These are phyloP conservation scores for Cheirogaleus medius DNA, from an alignment of 2,113 vertebrate species.

Conservation along the genomic window DNA sequence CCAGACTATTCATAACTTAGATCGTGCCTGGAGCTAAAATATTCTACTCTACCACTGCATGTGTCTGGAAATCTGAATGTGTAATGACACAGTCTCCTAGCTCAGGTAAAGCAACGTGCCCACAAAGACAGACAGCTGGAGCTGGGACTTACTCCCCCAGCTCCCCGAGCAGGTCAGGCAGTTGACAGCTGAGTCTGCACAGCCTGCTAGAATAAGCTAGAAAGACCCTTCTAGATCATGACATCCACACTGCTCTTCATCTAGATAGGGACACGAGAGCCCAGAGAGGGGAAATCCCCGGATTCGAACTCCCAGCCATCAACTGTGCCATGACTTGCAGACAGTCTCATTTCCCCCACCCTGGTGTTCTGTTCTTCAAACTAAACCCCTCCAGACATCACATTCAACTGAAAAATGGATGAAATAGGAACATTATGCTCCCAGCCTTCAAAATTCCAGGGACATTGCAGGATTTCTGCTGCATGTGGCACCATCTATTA, in stretches of 20 bases:
- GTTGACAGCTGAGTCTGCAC: background rate
- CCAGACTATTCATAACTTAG: background rate
- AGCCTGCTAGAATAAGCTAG: background rate
- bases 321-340: background rate
- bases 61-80: background rate
- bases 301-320: background rate
- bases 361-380: background rate
- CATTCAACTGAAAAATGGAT: background rate
- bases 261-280: background rate
- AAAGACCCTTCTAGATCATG: background rate
- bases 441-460: background rate
- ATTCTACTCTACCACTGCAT: background rate
- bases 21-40: background rate
- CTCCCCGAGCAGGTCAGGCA: background rate
- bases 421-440: background rate
- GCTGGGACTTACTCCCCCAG: background rate
- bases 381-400: background rate
- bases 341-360: background rate
- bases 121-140: background rate
- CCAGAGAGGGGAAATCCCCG: background rate
- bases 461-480: background rate
- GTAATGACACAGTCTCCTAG: background rate
- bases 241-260: background rate
- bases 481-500: background rate
- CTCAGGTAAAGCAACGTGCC: background rate